phyloP scores from a whole-genome alignment of 2,113 vertebrate genomes.

The Trichomycterus rosablanca region DNA sequence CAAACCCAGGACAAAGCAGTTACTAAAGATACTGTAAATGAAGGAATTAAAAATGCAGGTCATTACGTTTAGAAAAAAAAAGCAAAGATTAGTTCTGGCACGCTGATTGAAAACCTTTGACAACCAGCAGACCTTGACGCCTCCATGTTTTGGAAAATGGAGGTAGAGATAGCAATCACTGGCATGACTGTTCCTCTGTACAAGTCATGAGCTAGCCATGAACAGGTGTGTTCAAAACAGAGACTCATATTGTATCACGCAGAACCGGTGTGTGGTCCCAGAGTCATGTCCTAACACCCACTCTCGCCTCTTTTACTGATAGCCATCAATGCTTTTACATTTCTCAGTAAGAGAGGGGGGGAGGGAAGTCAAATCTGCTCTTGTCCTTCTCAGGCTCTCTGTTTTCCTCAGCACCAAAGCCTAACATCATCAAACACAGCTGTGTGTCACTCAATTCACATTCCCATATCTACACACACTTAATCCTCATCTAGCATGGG shows the following conservation, averaged over 20 bases:
- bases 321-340: slow-evolving; percentile 61
- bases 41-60: no score
- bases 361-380: slow-evolving; percentile 16
- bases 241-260: slow-evolving; percentile 50
- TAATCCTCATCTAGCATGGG: background rate
- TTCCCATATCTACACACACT: background rate
- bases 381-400: slow-evolving; percentile 14
- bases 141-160: slow-evolving; percentile 30
- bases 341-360: slow-evolving; percentile 40
- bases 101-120: background rate
- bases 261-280: slow-evolving; percentile 36
- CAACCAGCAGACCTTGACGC: background rate
- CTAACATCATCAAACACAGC: slow-evolving; percentile 54
- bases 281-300: slow-evolving; percentile 47
- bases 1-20: no score
- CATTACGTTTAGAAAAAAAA: no score
- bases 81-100: no score
- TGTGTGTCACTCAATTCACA: slow-evolving; percentile 25
- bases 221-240: slow-evolving; percentile 55
- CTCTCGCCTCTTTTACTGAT: slow-evolving; percentile 54
- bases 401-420: slow-evolving; percentile 43
- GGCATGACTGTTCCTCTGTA: background rate
- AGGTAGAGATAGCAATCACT: slow-evolving; percentile 46
- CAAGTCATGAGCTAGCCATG: slow-evolving; percentile 17
- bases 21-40: no score